Base-by-base conservation (phyloP, 2,888 invertebrate genomes). In the Habrosyne pyritoides region DNA sequence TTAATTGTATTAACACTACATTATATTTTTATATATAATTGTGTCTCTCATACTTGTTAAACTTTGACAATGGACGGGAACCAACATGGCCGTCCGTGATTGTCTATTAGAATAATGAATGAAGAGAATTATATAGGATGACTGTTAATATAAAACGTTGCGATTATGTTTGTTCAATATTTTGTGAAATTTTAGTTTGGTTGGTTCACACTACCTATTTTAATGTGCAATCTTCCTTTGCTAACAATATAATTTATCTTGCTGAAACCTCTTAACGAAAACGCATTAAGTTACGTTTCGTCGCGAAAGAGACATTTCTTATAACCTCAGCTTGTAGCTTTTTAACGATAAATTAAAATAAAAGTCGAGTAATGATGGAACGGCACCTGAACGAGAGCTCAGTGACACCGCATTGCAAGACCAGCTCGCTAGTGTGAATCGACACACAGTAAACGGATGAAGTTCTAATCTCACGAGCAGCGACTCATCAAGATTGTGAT, bases 51-150 rank as follows among this genome's bases (percentile, higher is more conserved):
- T 81, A 83, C 77, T 77, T 73, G 76, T 85, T 84, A 83, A 81
- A 80, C 76, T 83, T 81, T 84, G 84, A 89, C 89, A 89, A 89
- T 90, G 81, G 87, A 77, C 84, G 88, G 86, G 88, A 90, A 90
- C 84, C 71, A 76, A 82, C 78, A 83, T 75, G 66, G 79, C 77
- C 77, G 73, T 56, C 66, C 64, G 71, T 81, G 86, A 88, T 90
- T 91, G 89, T 89, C 81, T 89, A 83, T 85, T 86, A 82, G 69
- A 77, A 76, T 83, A 82, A 84, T 84, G 77, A 84, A 81, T 82
- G 80, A 69, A 72, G 70, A 69, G 78, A 79, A 79, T 83, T 82
- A 84, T 81, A 79, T 75, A 73, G 66, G 77, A 70, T 79, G 77
- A 80, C 75, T 79, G 69, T 75, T 76, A 80, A 83, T 80, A 79